A percentile compares a stretch with the other conserved stretches of the same genome.
Evolutionary conservation across 2,113 vertebrate genomes (phyloP).

Genomic region (Protomyctophum bolini): DNA sequence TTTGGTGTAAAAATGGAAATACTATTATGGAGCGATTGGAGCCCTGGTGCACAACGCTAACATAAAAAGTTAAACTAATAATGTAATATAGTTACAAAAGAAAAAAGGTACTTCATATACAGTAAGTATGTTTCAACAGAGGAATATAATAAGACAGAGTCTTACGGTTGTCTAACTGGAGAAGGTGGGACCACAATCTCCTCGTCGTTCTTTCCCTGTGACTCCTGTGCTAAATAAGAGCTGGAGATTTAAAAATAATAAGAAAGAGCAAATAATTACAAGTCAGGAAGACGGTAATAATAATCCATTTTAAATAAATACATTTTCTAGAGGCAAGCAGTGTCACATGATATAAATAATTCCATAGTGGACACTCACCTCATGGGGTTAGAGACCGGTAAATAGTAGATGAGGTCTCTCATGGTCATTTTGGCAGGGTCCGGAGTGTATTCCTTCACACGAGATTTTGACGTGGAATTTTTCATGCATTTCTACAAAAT

Average conservation of each 20-base stretch:
- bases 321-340: background rate
- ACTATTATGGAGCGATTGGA: no score
- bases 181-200: conserved; percentile 74
- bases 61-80: no score
- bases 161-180: conserved; percentile 83
- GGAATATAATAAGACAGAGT: no score
- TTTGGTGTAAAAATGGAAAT: no score
- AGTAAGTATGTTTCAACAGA: no score
- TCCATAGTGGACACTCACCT: conserved; percentile 78
- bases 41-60: no score
- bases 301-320: background rate
- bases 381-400: conserved; percentile 93
- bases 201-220: conserved; percentile 55
- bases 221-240: conserved; percentile 70
- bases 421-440: conserved; percentile 98
- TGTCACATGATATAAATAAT: background rate
- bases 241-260: conserved; percentile 65
- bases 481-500: conserved; percentile 80
- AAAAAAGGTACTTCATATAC: no score
- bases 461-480: conserved; percentile 66
- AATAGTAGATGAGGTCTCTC: conserved; percentile 95
- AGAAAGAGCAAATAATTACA: background rate
- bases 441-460: conserved; percentile 76
- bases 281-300: background rate
- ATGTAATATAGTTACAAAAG: no score